Evolutionary conservation across 2,797 vertebrate species (phyloP), one percentile per base, ranked within the genome.

Genomic region (Florisuga fusca): DNA sequence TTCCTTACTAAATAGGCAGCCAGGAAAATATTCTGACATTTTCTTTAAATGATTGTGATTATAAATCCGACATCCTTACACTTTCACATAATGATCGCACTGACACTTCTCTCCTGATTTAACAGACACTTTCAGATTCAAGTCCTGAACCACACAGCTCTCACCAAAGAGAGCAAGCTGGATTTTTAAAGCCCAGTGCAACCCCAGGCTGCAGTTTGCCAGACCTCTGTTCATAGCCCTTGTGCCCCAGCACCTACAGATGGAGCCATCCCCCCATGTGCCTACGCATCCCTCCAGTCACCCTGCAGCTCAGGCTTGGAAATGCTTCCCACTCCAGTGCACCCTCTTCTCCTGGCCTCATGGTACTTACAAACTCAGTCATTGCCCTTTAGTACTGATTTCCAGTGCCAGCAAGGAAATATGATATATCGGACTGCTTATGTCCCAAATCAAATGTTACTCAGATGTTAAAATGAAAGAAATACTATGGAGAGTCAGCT

Each of bases 391-490:
- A 75, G 69, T 81, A 88, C 85, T 82, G 66, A 73, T 87, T 69
- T 91, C 62, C 63, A 71, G 67, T 69, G 69, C 61, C 67, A 71
- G 83, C 73, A 69, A 72, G 48, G 76, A 16, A 61, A 74, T 74
- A 76, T 84, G 57, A 90, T 91, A 7, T 84, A 79, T 91, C 10
- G 1, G 79, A 61, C 59, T 90, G 50, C 48, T 92, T 82, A 43
- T 21, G 45, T 82, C 91, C 91, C 91, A 90, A 64, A 93, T 16
- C 88, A 80, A 86, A 78, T 76, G 85, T 93, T 94, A 94, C 63
- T 94, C 84, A 86, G 74, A 88, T 84, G 74, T 84, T 94, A 87
- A 86, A 92, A 88, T 82, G 87, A 88, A 94, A 86, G 82, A 95
- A 94, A 88, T 94, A 82, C 79, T 88, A 67, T 43, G 87, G 55